Evolutionary conservation across 2,113 vertebrate genomes (phyloP).

Genomic region (Nicator chloris): DNA sequence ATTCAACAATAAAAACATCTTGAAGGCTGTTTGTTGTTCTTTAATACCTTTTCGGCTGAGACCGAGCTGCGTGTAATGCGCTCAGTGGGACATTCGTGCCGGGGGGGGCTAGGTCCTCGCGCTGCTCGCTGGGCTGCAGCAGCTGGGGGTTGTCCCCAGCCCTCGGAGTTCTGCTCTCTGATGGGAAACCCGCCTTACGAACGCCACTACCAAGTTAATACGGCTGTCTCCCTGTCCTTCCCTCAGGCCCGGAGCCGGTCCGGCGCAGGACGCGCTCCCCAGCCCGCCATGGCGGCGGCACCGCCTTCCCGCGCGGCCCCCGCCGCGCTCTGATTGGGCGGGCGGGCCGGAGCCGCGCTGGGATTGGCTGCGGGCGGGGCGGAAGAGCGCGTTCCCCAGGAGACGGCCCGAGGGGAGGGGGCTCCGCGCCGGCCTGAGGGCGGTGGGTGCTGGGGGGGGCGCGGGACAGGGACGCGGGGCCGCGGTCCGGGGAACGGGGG

Average conservation of each 20-base stretch:
- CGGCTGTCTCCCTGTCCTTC: fast-evolving
- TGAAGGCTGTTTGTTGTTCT: neutral
- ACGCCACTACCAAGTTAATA: fast-evolving
- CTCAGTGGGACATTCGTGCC: fast-evolving
- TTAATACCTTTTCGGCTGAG: fast-evolving
- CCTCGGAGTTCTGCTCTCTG: neutral
- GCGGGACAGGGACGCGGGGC: neutral
- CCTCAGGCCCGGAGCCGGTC: neutral
- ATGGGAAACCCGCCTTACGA: fast-evolving
- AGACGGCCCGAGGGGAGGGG: neutral
- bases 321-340: neutral
- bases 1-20: conserved; percentile 18
- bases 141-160: fast-evolving
- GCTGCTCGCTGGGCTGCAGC: neutral
- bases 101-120: fast-evolving
- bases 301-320: neutral
- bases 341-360: neutral
- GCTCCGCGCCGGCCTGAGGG: neutral
- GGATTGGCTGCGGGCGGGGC: neutral
- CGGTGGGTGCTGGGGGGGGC: neutral
- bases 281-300: neutral
- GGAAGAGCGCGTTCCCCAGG: conserved; percentile 39
- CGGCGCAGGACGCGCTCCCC: neutral
- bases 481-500: neutral
- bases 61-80: fast-evolving